Percentiles rank a stretch among this genome's conserved stretches.
Evolutionary conservation across 2,113 vertebrate genomes (phyloP).

Genomic region (Ciconia maguari): DNA sequence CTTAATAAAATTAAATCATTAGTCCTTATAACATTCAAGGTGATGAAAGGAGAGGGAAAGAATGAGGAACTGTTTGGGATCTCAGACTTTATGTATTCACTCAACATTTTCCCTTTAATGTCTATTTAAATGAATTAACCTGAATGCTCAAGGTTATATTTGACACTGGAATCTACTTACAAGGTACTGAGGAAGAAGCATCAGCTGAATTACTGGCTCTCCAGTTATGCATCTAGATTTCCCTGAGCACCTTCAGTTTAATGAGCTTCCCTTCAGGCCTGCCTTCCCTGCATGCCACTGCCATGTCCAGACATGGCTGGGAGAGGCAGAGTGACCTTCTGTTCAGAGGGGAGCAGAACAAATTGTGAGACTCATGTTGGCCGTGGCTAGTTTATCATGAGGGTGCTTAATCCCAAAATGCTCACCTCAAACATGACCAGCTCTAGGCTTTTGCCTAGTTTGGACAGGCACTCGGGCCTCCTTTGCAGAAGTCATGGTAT

Average conservation of each 20-base stretch:
- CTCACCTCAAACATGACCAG: neutral
- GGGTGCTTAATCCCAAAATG: neutral
- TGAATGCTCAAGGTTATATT: constrained; percentile 25
- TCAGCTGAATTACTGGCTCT: constrained; percentile 11
- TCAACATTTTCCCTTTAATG: constrained; percentile 28
- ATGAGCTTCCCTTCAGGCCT: neutral
- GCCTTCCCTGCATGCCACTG: neutral
- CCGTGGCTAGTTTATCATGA: neutral
- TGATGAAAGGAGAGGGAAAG: constrained; percentile 45
- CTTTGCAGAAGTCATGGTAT: neutral
- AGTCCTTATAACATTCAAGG: constrained; percentile 28
- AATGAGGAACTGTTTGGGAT: constrained; percentile 39
- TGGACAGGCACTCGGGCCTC: neutral
- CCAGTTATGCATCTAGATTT: neutral
- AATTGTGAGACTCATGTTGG: neutral
- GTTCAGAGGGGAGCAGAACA: neutral
- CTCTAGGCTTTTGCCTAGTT: neutral
- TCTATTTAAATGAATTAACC: constrained; percentile 50
- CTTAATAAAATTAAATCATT: constrained; percentile 58
- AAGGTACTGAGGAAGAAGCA: neutral
- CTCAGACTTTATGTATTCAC: neutral
- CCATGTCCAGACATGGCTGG: neutral
- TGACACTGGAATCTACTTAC: constrained; percentile 1
- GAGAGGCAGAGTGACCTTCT: neutral
- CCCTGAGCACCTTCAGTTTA: neutral